These are phyloP conservation scores for Clarias magur DNA, from an alignment of 2,113 vertebrate species.

Conservation along the genomic window DNA sequence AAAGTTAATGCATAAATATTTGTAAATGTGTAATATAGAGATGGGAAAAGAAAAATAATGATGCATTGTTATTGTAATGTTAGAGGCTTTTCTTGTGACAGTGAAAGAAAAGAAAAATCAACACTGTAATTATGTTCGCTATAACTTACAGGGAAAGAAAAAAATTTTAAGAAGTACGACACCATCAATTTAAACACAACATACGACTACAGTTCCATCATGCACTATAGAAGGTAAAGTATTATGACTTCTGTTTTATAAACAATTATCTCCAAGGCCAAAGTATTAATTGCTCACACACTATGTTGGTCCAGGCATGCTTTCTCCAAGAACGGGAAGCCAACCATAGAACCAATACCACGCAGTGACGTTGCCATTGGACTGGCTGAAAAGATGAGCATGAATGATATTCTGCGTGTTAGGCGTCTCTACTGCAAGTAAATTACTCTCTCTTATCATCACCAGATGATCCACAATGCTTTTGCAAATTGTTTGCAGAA, in stretches of 20 bases:
- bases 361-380: neutral
- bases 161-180: conserved; percentile 28
- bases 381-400: neutral
- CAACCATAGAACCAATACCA: conserved; percentile 44
- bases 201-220: conserved; percentile 75
- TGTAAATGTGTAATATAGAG: no score
- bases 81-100: neutral
- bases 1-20: no score
- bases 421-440: conserved; percentile 36
- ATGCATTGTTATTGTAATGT: no score
- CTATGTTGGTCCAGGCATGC: conserved; percentile 19
- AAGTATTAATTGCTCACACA: neutral
- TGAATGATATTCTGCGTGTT: neutral
- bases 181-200: conserved; percentile 69
- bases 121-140: neutral
- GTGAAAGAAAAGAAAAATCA: no score
- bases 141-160: neutral
- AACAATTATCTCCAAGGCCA: neutral
- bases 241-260: neutral
- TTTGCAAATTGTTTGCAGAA: no score
- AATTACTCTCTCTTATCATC: neutral
- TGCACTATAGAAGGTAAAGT: conserved; percentile 70
- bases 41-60: no score
- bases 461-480: neutral
- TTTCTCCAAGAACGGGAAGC: conserved; percentile 20